Percentiles rank a stretch among this genome's conserved stretches.
Evolutionary conservation across 2,888 invertebrate genomes (phyloP).

Genomic region (Lepeophtheirus nordmannii): DNA sequence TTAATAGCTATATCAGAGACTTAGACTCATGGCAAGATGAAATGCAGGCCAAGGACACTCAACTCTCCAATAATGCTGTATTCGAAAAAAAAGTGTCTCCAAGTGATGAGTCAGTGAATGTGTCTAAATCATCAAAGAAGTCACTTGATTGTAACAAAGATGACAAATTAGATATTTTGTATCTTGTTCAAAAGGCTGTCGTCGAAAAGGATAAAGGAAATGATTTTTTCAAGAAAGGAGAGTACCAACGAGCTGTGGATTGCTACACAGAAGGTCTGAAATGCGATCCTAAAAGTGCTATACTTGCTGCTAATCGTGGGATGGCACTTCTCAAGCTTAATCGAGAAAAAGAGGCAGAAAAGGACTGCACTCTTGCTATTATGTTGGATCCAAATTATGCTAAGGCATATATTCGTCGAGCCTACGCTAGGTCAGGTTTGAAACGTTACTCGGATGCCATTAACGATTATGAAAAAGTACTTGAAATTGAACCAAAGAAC

Average conservation of each 20-base stretch:
- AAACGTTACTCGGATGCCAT: conserved; percentile 55
- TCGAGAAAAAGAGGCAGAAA: conserved; percentile 37
- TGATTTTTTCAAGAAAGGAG: conserved; percentile 33
- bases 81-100: background rate
- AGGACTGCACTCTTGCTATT: conserved; percentile 35
- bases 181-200: conserved; percentile 44
- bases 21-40: conserved; percentile 53
- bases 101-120: background rate
- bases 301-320: conserved; percentile 73
- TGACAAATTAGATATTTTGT: background rate
- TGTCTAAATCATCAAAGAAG: conserved; percentile 36
- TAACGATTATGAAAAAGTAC: conserved; percentile 50
- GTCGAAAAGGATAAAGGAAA: conserved; percentile 54
- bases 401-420: conserved; percentile 35
- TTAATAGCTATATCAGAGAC: conserved; percentile 53
- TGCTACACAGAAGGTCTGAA: conserved; percentile 35
- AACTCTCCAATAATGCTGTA: background rate
- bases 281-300: conserved; percentile 43
- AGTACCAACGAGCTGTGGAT: conserved; percentile 34
- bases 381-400: conserved; percentile 35
- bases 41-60: conserved; percentile 51
- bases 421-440: conserved; percentile 44
- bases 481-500: conserved; percentile 63
- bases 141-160: background rate
- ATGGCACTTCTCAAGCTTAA: conserved; percentile 66